A percentile compares a stretch with the other conserved stretches of the same genome.
These are phyloP conservation scores for Melolontha melolontha DNA, from an alignment of 2,888 invertebrate genomes.

Conservation along the genomic window DNA sequence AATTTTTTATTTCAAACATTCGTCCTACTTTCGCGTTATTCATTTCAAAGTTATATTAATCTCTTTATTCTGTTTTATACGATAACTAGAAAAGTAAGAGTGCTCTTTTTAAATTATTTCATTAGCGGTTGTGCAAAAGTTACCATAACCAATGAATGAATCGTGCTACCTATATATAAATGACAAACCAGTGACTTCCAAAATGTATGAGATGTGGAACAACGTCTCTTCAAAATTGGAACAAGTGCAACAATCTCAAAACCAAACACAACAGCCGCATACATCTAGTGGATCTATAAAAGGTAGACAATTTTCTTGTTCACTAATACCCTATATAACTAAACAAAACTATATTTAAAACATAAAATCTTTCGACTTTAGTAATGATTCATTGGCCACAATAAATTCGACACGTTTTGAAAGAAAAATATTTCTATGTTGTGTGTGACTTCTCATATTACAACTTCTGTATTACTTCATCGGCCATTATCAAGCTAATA, in stretches of 20 bases:
- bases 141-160: conserved; percentile 37
- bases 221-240: conserved; percentile 82
- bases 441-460: too few species aligned
- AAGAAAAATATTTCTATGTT: too few species aligned
- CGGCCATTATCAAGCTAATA: too few species aligned
- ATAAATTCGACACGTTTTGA: too few species aligned
- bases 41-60: not conserved
- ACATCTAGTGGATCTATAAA: conserved; percentile 86
- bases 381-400: too few species aligned
- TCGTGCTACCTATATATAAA: conserved; percentile 34
- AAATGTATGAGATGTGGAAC: conserved; percentile 88
- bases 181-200: conserved; percentile 55
- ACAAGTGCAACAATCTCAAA: conserved; percentile 74
- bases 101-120: conserved; percentile 20
- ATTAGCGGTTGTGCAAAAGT: conserved; percentile 29
- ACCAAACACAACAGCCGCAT: conserved; percentile 77
- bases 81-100: conserved; percentile 6
- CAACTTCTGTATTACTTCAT: too few species aligned
- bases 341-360: not conserved
- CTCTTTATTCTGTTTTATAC: conserved; percentile 7
- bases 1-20: conserved; percentile 14
- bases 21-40: not conserved
- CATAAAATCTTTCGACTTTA: not conserved
- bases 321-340: not conserved
- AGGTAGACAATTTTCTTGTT: conserved; percentile 68